Conservation (phyloP, 2,113 vertebrate genomes). For the Ictidomys tridecemlineatus region DNA sequence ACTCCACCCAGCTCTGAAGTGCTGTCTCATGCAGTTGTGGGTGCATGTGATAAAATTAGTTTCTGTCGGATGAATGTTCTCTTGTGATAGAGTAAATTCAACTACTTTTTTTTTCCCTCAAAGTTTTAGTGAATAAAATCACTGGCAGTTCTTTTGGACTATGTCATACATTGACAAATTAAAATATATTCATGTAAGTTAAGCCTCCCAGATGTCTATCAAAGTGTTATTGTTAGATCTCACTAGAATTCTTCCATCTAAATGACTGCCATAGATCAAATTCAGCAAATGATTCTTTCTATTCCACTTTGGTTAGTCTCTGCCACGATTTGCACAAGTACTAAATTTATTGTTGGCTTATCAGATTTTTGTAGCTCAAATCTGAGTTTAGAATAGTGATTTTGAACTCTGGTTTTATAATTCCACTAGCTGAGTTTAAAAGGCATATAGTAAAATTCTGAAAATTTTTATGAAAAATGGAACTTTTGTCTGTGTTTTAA, state of each 20-base stretch:
- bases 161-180: not conserved
- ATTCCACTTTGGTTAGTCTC: not conserved
- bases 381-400: not conserved
- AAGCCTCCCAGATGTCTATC: not conserved
- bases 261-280: slow-evolving; percentile 40
- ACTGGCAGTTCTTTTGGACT: not conserved
- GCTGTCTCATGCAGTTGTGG: slow-evolving; percentile 61
- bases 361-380: slow-evolving; percentile 54
- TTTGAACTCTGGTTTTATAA: slow-evolving; percentile 49
- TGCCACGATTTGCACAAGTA: slow-evolving; percentile 44
- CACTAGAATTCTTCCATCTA: slow-evolving; percentile 33
- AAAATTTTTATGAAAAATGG: slow-evolving; percentile 37
- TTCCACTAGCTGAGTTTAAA: not conserved
- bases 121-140: slow-evolving; percentile 3
- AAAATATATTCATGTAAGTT: not conserved
- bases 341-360: slow-evolving; percentile 60
- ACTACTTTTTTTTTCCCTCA: not conserved
- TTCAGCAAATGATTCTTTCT: slow-evolving; percentile 56
- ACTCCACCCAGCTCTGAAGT: slow-evolving; percentile 26
- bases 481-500: slow-evolving; percentile 46
- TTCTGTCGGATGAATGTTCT: slow-evolving; percentile 42
- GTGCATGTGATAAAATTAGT: slow-evolving; percentile 63
- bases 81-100: slow-evolving; percentile 64
- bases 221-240: slow-evolving; percentile 34
- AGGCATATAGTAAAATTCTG: not conserved